Base-by-base conservation (phyloP, 2,888 invertebrate species). In the Sphinx pinastri region DNA sequence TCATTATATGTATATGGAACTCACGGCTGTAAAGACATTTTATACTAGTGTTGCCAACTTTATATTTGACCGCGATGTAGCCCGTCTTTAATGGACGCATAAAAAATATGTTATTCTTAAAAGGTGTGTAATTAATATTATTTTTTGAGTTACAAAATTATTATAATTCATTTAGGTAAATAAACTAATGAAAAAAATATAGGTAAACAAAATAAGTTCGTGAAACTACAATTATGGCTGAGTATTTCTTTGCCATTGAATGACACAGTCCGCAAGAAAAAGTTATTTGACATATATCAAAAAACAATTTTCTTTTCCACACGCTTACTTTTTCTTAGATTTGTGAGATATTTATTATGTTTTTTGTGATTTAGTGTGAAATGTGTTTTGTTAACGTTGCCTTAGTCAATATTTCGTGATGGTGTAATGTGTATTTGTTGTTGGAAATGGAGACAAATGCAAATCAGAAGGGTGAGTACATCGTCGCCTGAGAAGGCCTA, bases 371-470 rank as follows among this genome's bases (percentile, higher is more conserved):
- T 70, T 70, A 70, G 67, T 71, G 60, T 72, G 72, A 73, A 75
- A 77, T 78, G 78, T 79, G 77, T 71, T 73, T 59, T 71, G 67
- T 72, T 71, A 77, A 74, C 70, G 72, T 77, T 70, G 73, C 74
- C 74, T 70, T 73, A 70, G 71, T 73, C 73, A 68, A 75, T 78
- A 77, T 80, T 71, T 80, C 80, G 92, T 91, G 88, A 93, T 92
- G 84, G 91, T 92, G 93, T 92, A 88, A 92, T 89, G 84, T 81
- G 77, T 82, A 81, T 77, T 78, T 79, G 78, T 74, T 79, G 77
- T 79, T 80, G 81, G 90, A 88, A 88, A 93, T 94, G 93, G 92
- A 92, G 88, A 87, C 91, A 81, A 91, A 90, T 88, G 85, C 87
- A 84, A 93, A 89, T 88, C 90, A 88, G 82, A 92, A 89, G 85